Conservation (phyloP, 2,113 vertebrate genomes). For the Anhinga rufa region DNA sequence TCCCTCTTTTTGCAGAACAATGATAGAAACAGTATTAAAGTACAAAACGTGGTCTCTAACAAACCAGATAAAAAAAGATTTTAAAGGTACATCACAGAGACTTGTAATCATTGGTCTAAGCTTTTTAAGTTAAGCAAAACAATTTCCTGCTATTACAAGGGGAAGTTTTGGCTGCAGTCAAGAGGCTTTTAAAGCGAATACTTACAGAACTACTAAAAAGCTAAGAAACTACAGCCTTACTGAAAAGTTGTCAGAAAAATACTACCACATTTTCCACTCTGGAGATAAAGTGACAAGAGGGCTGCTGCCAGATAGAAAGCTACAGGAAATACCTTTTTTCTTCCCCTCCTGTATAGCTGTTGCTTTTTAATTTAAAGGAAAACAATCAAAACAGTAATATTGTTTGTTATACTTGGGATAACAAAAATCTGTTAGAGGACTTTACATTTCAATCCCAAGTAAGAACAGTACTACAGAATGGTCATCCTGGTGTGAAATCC, state of each 20-base stretch:
- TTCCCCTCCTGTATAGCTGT: background rate
- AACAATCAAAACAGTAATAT: background rate
- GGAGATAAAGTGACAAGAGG: background rate
- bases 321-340: background rate
- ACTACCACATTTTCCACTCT: background rate
- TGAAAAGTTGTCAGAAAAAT: background rate
- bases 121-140: background rate
- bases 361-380: background rate
- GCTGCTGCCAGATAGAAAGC: background rate
- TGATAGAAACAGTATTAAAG: background rate
- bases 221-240: background rate
- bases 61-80: background rate
- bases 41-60: background rate
- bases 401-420: background rate
- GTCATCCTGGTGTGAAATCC: background rate
- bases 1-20: background rate
- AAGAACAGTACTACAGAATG: background rate
- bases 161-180: background rate
- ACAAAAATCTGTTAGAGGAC: background rate
- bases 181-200: background rate
- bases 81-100: background rate
- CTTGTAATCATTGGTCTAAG: background rate
- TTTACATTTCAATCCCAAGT: background rate
- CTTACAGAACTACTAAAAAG: background rate
- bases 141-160: background rate